Percentiles rank a stretch among this genome's conserved stretches.
Conservation (phyloP, 2,113 vertebrate genomes). For the Copsychus sechellarum region DNA sequence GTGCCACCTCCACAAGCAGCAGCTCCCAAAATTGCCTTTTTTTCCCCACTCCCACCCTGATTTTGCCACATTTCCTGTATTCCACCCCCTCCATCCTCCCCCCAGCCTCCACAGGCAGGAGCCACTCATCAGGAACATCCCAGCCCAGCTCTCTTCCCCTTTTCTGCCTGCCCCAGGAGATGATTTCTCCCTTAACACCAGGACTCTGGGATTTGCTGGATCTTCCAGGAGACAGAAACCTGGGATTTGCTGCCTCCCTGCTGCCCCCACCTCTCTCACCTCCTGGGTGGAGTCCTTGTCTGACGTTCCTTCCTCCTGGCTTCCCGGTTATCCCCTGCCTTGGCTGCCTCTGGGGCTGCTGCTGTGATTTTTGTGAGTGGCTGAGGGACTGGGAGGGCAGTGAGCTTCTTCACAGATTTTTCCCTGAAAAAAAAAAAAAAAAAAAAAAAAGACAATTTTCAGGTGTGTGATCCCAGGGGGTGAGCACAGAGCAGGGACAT, state of each 20-base stretch:
- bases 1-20: background rate
- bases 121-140: background rate
- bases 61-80: background rate
- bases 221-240: background rate
- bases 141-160: background rate
- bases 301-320: constrained; percentile 87
- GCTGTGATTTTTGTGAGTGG: constrained; percentile 74
- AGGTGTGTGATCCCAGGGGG: rapidly evolving
- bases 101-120: background rate
- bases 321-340: constrained; percentile 82
- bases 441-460: background rate
- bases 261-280: constrained; percentile 72
- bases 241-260: background rate
- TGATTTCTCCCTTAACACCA: background rate
- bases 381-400: constrained; percentile 75
- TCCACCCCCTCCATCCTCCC: background rate
- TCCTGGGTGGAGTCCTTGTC: constrained; percentile 82
- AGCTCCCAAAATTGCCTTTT: background rate
- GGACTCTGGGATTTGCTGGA: background rate
- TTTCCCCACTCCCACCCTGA: background rate
- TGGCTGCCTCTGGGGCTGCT: constrained; percentile 75
- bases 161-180: background rate
- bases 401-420: constrained; percentile 85
- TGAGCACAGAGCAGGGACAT: background rate
- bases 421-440: constrained; percentile 71